A percentile compares a stretch with the other conserved stretches of the same genome.
Evolutionary conservation across 2,113 vertebrate species (phyloP).

Genomic region (Arvicanthis niloticus): DNA sequence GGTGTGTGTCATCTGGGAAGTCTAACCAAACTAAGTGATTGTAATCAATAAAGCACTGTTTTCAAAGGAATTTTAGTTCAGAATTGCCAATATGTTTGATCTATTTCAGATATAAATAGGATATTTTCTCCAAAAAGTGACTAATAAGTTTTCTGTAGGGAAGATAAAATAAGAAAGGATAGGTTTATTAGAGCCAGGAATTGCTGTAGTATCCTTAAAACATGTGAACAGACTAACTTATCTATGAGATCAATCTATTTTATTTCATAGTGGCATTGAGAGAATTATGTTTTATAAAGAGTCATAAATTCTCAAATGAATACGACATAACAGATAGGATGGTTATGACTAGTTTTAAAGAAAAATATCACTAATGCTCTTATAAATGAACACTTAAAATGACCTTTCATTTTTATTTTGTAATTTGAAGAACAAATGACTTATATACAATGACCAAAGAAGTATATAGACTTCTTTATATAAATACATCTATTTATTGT

Average conservation of each 20-base stretch:
- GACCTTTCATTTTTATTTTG: constrained; percentile 28
- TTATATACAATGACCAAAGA: constrained; percentile 50
- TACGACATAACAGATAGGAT: neutral
- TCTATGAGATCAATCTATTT: neutral
- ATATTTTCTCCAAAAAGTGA: constrained; percentile 3
- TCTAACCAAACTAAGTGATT: constrained; percentile 30
- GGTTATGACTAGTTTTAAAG: constrained; percentile 44
- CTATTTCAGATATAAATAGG: neutral
- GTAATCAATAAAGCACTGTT: neutral
- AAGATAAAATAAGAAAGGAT: neutral
- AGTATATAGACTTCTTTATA: neutral
- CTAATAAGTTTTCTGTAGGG: neutral
- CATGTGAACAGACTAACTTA: neutral
- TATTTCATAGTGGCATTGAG: constrained; percentile 16
- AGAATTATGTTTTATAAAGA: constrained; percentile 52
- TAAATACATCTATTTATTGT: constrained; percentile 60
- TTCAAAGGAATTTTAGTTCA: constrained; percentile 36
- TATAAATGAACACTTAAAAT: constrained; percentile 39
- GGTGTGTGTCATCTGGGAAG: neutral
- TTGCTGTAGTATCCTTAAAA: neutral
- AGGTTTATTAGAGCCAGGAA: constrained; percentile 14
- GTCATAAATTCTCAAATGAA: constrained; percentile 35
- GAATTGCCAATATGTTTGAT: neutral
- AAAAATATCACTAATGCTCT: neutral
- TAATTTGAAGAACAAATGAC: constrained; percentile 42